Conservation (phyloP, 1,140 invertebrate genomes). For the Pseudomyrmex gracilis region DNA sequence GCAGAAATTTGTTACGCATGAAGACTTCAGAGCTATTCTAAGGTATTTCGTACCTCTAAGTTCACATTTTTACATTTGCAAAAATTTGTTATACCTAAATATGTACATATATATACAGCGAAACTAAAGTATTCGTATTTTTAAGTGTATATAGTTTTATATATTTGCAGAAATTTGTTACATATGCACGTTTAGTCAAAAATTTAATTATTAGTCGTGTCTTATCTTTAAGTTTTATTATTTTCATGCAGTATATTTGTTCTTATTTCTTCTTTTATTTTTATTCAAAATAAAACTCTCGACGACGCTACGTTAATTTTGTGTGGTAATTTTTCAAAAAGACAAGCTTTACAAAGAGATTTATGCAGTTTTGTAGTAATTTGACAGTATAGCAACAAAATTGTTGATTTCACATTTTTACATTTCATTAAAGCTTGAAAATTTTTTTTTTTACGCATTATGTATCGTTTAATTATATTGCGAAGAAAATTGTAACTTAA, state of each 20-base stretch:
- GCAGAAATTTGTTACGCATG: slow-evolving; percentile 4
- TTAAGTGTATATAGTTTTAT: no score
- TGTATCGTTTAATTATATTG: neutral
- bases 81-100: no score
- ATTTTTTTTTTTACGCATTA: neutral
- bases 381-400: no score
- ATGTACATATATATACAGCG: no score
- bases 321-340: neutral
- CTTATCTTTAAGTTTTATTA: no score
- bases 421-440: neutral
- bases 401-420: neutral
- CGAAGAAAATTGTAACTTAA: neutral
- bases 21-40: neutral
- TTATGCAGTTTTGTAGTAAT: neutral
- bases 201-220: no score
- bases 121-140: no score
- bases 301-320: neutral
- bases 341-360: neutral
- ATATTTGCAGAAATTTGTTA: no score
- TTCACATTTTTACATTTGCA: neutral
- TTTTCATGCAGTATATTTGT: neutral
- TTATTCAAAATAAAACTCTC: no score
- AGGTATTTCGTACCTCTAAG: neutral
- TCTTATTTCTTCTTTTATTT: neutral
- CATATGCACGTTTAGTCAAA: no score